Evolutionary conservation across 2,113 vertebrate species (phyloP), one percentile per base, ranked within the genome.

Genomic region (Sorex araneus): DNA sequence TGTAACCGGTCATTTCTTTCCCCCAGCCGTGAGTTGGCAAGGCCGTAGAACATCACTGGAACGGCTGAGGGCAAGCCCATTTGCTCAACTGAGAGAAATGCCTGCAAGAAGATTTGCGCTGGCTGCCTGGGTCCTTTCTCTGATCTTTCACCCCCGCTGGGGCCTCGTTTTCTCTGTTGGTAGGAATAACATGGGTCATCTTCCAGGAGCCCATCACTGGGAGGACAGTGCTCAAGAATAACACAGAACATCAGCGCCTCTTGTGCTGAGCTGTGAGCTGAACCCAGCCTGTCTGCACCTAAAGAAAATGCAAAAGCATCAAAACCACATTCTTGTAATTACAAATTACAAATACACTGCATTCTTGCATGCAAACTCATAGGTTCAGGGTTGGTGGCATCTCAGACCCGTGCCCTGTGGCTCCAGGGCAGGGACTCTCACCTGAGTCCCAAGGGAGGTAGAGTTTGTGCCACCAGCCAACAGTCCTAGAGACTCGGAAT

Each of bases 221-320:
- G 63, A 87, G n/a, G 64, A 43, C 0, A 21, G 0, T 0, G 30
- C 1, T 0, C 1, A 45, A 25, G 76, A 36, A 6, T 6, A 40
- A 19, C 63, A n/a, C 0, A 7, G 43, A 64, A 71, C 4, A 12
- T 28, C 54, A 71, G 78, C 15, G 70, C 21, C 8, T 85, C 54
- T 43, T 47, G 63, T 60, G 23, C 40, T 32, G 10, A 25, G 70
- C 47, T 16, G 5, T 67, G 84, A 92, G 69, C 16, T 6, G 64
- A 63, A 43, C 69, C 32, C 19, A 19, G 64, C 19, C 1, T 66
- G 27, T 28, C 28, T 66, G 64, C 54, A 57, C 7, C 4, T 7
- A 40, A 40, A 40, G 40, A 40, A 40, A 40, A 40, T 40, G 40
- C 40, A 40, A 40, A 40, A 40, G 40, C 40, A 40, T 7, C n/a